Base-by-base conservation (phyloP, 2,888 invertebrate species). In the Crematogaster levior region DNA sequence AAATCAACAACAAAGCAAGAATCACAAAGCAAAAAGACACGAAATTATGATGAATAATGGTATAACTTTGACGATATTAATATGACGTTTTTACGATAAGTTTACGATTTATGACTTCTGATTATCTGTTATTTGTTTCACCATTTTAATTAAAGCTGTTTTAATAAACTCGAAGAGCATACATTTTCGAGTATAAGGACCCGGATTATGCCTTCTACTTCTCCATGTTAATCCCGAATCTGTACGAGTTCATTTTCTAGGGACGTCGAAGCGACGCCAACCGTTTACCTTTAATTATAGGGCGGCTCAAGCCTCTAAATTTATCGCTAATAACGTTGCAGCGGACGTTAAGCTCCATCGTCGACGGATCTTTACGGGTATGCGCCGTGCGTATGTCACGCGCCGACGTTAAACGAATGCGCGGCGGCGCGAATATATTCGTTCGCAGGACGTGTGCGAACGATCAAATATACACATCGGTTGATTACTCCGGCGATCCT, bases 211-310 rank as follows among this genome's bases (percentile, higher is more conserved):
- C 40, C 43, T 75, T 30, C 30, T 48, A 56, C 24, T 18, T n/a
- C 84, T 74, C 21, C 56, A 30, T 56, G 70, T 83, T 83, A 89
- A 89, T 89, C 68, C 81, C 74, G 63, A 56, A 85, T 85, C 79
- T 74, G 84, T 88, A 88, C 84, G 84, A 88, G 88, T 89, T 89
- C 84, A 89, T 89, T 89, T 88, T 84, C 88, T 83, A 58, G 80
- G 34, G 53, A 63, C 85, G 46, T 70, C 51, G 80, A 72, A n/a
- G n/a, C n/a, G 80, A 84, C 85, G 85, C 70, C 80, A 81, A 88
- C 77, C 88, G 81, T 90, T 89, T 86, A 86, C 89, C 89, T 89
- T 89, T 90, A 90, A 92, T 92, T 91, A 91, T 87, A 90, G 91
- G 88, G 86, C 90, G 91, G 89, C 65, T 83, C 79, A 68, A 56